Conservation (phyloP, 2,888 invertebrate species). For the Andricus curvator region DNA sequence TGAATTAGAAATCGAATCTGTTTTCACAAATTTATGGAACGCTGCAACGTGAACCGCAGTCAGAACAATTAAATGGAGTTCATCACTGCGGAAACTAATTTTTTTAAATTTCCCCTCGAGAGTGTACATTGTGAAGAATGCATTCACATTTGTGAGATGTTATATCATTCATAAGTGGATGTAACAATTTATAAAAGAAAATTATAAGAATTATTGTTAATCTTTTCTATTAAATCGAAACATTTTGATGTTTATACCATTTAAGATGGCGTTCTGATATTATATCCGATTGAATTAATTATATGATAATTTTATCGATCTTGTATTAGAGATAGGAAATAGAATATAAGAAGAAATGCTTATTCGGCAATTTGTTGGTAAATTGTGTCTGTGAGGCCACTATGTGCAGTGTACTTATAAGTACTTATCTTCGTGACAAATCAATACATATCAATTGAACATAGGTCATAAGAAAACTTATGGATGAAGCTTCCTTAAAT, state of each 20-base stretch:
- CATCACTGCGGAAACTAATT: background rate
- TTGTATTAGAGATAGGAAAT: background rate
- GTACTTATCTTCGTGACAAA: constrained; percentile 2
- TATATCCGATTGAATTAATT: background rate
- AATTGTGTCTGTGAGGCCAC: background rate
- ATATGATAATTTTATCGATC: background rate
- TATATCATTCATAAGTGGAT: background rate
- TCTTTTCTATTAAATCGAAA: background rate
- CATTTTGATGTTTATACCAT: background rate
- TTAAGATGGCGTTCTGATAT: constrained; percentile 9
- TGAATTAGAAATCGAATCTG: constrained; percentile 23
- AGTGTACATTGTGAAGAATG: background rate
- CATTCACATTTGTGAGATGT: background rate
- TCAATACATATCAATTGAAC: background rate
- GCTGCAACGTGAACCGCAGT: constrained; percentile 1
- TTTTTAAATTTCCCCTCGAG: background rate
- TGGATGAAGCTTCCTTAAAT: background rate
- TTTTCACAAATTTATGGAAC: constrained; percentile 18
- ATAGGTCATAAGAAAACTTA: background rate
- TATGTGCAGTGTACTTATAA: background rate
- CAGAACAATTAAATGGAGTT: background rate
- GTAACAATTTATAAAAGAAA: constrained; percentile 10
- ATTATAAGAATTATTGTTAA: constrained; percentile 6
- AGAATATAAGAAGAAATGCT: background rate
- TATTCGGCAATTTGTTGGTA: background rate